Percentiles rank a stretch among this genome's conserved stretches.
phyloP scores from a whole-genome alignment of 2,113 vertebrate species.

The Pungitius pungitius region DNA sequence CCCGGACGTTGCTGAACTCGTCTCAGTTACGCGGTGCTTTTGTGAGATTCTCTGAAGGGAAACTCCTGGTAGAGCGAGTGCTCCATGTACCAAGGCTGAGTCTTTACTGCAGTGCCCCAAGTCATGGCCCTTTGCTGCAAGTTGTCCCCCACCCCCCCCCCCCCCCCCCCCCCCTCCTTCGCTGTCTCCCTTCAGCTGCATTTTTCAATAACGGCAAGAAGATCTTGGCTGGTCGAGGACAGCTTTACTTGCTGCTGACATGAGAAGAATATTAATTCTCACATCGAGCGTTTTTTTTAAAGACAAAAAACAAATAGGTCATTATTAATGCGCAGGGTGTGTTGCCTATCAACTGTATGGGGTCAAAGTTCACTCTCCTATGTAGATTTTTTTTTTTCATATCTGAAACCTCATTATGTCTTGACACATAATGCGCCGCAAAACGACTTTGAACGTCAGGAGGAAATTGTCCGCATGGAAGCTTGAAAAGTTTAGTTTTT shows the following conservation, averaged over 20 bases:
- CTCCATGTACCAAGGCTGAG: no score
- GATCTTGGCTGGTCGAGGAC: background rate
- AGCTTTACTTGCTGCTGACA: background rate
- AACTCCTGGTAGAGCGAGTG: no score
- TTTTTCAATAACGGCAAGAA: background rate
- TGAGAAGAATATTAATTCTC: background rate
- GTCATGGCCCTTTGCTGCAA: no score
- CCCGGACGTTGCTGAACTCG: background rate
- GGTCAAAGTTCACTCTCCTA: background rate
- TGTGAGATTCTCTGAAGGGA: no score
- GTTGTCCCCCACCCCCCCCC: no score
- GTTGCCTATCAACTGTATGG: background rate
- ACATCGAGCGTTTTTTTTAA: background rate
- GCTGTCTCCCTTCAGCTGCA: background rate
- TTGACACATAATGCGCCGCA: background rate
- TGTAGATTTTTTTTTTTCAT: background rate
- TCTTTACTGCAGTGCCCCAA: no score
- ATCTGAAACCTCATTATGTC: background rate
- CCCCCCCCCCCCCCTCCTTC: no score
- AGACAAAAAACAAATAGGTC: background rate
- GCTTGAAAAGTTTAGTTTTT: constrained; percentile 27
- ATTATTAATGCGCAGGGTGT: background rate
- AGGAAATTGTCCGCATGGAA: background rate
- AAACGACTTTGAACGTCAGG: constrained; percentile 31
- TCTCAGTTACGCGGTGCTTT: no score